These are phyloP conservation scores for Synanthedon vespiformis DNA, from an alignment of 2,888 invertebrate genomes.

Conservation along the genomic window DNA sequence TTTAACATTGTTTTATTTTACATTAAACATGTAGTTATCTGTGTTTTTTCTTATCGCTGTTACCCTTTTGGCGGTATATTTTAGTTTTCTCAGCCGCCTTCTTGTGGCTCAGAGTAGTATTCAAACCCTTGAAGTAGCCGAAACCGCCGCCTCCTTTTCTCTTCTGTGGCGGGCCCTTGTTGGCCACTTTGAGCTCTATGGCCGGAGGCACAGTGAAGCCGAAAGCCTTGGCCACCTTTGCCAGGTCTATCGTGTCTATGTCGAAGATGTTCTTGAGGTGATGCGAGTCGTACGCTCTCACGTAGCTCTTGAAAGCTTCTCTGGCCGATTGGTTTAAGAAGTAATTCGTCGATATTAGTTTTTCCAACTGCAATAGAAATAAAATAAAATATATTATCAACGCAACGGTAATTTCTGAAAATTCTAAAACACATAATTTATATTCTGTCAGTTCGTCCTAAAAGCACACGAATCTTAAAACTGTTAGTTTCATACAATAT, in stretches of 20 bases:
- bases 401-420: too few species aligned
- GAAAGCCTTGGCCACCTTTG: conserved; percentile 90
- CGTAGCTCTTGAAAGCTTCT: conserved; percentile 96
- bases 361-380: conserved; percentile 82
- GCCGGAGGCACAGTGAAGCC: conserved; percentile 97
- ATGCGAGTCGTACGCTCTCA: conserved; percentile 97
- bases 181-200: conserved; percentile 79
- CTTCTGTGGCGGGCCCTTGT: conserved; percentile 75
- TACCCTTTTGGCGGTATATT: conserved; percentile 71
- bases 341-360: conserved; percentile 93
- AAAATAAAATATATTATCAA: neutral
- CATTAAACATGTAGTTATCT: neutral
- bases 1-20: neutral
- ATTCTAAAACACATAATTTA: too few species aligned
- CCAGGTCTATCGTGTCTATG: conserved; percentile 89
- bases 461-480: too few species aligned
- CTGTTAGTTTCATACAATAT: too few species aligned
- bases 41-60: conserved; percentile 14
- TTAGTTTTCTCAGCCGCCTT: conserved; percentile 69
- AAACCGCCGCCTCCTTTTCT: conserved; percentile 85
- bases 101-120: conserved; percentile 59
- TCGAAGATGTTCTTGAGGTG: conserved; percentile 95
- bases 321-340: conserved; percentile 95
- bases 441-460: too few species aligned
- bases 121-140: conserved; percentile 80